These are phyloP conservation scores for Grus americana DNA, from an alignment of 2,113 vertebrate species.

Conservation along the genomic window DNA sequence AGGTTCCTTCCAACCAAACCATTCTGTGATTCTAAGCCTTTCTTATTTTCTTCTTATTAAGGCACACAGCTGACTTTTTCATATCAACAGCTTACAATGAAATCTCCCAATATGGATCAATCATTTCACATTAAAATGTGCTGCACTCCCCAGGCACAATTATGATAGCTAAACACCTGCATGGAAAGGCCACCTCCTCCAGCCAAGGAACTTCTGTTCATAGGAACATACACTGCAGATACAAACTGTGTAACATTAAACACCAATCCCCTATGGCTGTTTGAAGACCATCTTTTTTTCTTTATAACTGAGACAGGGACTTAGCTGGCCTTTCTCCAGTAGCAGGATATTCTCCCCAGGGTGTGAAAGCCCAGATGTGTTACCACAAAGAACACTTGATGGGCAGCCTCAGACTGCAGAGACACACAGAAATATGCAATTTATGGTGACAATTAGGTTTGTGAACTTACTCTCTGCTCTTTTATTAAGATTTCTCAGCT, in stretches of 20 bases:
- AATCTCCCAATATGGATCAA: neutral
- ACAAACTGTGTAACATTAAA: neutral
- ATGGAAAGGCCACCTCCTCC: neutral
- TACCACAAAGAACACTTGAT: neutral
- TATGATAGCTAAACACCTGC: neutral
- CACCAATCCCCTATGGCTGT: accelerated
- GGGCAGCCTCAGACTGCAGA: neutral
- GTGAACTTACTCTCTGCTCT: slow-evolving; percentile 27
- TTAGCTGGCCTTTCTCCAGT: neutral
- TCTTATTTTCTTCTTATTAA: neutral
- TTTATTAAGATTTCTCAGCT: slow-evolving; percentile 42
- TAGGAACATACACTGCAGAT: accelerated
- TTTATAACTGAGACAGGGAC: neutral
- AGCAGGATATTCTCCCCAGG: neutral
- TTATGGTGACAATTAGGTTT: neutral
- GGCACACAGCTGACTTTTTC: neutral
- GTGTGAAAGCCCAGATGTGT: neutral
- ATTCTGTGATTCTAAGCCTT: neutral
- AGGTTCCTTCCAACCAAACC: neutral
- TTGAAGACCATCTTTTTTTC: neutral
- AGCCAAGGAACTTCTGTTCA: neutral
- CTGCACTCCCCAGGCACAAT: neutral
- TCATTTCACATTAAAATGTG: neutral
- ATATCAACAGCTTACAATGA: neutral
- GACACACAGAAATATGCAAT: neutral